phyloP scores from a whole-genome alignment of 2,113 vertebrate species.

The Cochlearius cochlearius region DNA sequence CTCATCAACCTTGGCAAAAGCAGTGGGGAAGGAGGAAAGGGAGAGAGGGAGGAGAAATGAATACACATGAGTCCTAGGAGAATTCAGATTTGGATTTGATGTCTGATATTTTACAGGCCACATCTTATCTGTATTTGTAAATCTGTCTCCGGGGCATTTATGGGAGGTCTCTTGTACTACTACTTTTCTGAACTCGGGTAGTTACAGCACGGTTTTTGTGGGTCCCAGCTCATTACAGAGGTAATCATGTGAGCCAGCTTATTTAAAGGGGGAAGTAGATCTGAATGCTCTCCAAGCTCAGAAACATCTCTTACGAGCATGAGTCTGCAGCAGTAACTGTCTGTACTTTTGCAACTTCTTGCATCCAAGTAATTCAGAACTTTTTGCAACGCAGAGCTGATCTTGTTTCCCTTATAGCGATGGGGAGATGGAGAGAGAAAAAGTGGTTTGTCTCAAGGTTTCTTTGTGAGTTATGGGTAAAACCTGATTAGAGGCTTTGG shows the following conservation, averaged over 20 bases:
- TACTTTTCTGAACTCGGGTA: not conserved
- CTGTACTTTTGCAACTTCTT: not conserved
- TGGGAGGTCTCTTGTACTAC: not conserved
- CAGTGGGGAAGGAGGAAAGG: not conserved
- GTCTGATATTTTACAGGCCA: not conserved
- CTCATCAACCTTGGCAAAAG: conserved; percentile 34
- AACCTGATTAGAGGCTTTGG: not conserved
- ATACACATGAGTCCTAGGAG: not conserved
- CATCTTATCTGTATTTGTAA: conserved; percentile 8
- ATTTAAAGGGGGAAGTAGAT: not conserved
- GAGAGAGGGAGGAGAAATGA: conserved; percentile 17
- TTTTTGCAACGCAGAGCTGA: not conserved
- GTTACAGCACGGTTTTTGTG: not conserved
- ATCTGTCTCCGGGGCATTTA: not conserved
- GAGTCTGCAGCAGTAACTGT: not conserved
- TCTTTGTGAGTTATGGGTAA: not conserved
- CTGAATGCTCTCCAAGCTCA: conserved; percentile 9
- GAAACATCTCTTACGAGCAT: not conserved
- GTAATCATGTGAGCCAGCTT: not conserved
- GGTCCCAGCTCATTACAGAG: conserved; percentile 17
- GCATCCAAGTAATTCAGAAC: not conserved
- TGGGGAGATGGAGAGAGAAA: accelerated
- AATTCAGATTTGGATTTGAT: not conserved
- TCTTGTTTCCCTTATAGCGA: not conserved
- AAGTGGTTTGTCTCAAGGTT: not conserved